Percentiles rank a stretch among this genome's conserved stretches.
phyloP scores from a whole-genome alignment of 2,113 vertebrate genomes.

The Oplegnathus fasciatus region DNA sequence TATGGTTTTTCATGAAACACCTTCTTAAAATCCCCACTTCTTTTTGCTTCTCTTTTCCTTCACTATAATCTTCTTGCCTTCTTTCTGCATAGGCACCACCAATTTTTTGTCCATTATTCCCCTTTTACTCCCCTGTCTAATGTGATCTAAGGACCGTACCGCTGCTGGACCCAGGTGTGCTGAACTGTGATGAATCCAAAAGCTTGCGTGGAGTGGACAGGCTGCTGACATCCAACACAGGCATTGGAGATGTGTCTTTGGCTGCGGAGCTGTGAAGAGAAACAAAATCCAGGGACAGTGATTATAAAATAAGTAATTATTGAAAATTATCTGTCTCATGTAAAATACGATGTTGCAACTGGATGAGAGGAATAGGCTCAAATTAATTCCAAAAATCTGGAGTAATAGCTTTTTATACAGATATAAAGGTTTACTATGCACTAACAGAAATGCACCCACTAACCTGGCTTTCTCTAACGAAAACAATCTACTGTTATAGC shows the following conservation, averaged over 20 bases:
- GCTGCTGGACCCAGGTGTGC: constrained; percentile 85
- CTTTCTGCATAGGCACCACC: neutral
- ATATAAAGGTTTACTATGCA: constrained; percentile 37
- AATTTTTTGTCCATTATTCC: neutral
- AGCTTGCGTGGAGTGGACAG: constrained; percentile 94
- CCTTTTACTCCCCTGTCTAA: neutral
- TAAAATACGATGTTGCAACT: neutral
- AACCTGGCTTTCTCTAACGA: constrained; percentile 43
- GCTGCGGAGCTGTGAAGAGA: constrained; percentile 80
- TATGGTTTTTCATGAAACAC: neutral
- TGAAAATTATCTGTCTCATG: neutral
- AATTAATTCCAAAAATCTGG: neutral
- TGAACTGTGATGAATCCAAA: constrained; percentile 91
- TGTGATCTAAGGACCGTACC: constrained; percentile 80
- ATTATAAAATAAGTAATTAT: neutral
- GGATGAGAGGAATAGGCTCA: neutral
- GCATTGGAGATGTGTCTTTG: constrained; percentile 89
- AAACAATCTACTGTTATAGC: constrained; percentile 63
- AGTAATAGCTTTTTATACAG: constrained; percentile 2
- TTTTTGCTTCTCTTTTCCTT: neutral
- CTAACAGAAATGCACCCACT: constrained; percentile 31
- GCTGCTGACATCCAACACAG: constrained; percentile 90
- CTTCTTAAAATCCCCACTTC: neutral
- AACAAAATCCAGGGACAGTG: constrained; percentile 5
- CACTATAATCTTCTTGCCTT: neutral